Conservation (phyloP, 2,888 invertebrate species). For the Rhagonycha fulva region DNA sequence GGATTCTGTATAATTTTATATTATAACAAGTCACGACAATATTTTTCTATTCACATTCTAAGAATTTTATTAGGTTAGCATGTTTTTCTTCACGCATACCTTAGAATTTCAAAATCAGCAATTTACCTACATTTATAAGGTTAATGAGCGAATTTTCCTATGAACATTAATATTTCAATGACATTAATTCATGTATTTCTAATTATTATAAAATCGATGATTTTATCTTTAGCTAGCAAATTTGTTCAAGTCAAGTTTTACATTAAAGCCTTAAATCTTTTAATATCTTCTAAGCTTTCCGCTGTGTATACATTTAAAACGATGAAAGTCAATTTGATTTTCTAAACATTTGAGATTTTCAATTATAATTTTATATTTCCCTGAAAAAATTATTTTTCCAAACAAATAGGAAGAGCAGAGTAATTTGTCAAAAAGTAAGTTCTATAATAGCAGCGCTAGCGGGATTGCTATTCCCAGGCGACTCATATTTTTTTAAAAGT, state of each 20-base stretch:
- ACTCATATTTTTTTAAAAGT: too few relatives aligned
- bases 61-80: not conserved
- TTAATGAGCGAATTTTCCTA: not conserved
- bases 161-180: not conserved
- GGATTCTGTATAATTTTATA: not conserved
- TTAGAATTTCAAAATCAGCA: not conserved
- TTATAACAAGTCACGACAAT: not conserved
- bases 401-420: too few relatives aligned
- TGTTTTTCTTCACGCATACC: not conserved
- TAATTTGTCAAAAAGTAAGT: too few relatives aligned
- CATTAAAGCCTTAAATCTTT: not conserved
- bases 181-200: not conserved
- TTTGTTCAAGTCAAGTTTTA: not conserved
- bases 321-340: not conserved
- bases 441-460: too few relatives aligned
- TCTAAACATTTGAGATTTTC: not conserved
- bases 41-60: not conserved
- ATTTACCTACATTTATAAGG: not conserved
- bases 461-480: too few relatives aligned
- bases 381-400: not conserved
- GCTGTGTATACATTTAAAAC: not conserved
- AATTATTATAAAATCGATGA: not conserved
- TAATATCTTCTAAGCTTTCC: not conserved
- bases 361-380: not conserved
- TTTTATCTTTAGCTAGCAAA: not conserved